These are phyloP conservation scores for Protodeltote pygarga DNA, from an alignment of 2,888 invertebrate species.

Conservation along the genomic window DNA sequence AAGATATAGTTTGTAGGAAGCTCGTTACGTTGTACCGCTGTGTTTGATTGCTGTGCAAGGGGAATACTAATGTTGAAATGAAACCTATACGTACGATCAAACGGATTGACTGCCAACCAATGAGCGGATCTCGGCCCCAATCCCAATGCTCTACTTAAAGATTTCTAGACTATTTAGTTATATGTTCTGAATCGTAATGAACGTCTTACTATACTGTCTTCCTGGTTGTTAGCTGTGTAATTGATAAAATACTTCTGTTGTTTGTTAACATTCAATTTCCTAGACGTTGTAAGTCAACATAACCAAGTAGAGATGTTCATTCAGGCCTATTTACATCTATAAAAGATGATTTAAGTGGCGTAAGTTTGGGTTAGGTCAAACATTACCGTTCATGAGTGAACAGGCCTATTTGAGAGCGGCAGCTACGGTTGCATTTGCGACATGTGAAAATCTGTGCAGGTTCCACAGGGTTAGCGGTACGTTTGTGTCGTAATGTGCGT, in stretches of 20 bases:
- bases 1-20: constrained; percentile 50
- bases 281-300: constrained; percentile 33
- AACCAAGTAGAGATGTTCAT: constrained; percentile 8
- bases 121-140: constrained; percentile 20
- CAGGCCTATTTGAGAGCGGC: too few species aligned
- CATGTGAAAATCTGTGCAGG: too few species aligned
- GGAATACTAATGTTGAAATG: constrained; percentile 61
- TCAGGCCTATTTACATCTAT: too few species aligned
- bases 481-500: too few species aligned
- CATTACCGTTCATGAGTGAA: too few species aligned
- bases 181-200: constrained; percentile 10
- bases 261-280: constrained; percentile 25
- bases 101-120: constrained; percentile 31
- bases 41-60: constrained; percentile 62
- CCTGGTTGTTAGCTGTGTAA: constrained; percentile 4
- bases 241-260: constrained; percentile 18
- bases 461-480: too few species aligned
- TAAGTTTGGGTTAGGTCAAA: too few species aligned
- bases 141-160: constrained; percentile 10
- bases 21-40: constrained; percentile 56
- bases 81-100: constrained; percentile 55
- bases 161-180: constrained; percentile 5
- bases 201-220: constrained; percentile 1
- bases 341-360: too few species aligned
- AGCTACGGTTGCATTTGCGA: too few species aligned